Evolutionary conservation across 2,888 invertebrate species (phyloP).

Genomic region (Dione vanillae): DNA sequence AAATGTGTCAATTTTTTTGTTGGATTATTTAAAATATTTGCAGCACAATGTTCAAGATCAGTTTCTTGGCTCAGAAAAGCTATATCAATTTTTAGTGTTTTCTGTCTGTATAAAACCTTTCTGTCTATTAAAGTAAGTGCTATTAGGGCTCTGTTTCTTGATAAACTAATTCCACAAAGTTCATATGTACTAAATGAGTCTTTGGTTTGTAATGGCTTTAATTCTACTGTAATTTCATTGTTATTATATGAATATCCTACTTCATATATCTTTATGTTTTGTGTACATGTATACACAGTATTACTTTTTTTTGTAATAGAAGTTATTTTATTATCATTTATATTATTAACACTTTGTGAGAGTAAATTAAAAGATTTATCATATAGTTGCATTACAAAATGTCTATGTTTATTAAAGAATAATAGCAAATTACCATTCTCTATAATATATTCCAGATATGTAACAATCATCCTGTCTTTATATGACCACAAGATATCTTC

Average conservation of each 20-base stretch:
- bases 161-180: slow-evolving; percentile 58
- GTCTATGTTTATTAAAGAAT: slow-evolving; percentile 69
- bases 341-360: slow-evolving; percentile 59
- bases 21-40: slow-evolving; percentile 61
- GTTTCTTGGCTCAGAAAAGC: slow-evolving; percentile 56
- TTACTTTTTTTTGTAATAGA: slow-evolving; percentile 53
- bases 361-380: slow-evolving; percentile 57
- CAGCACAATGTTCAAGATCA: slow-evolving; percentile 49
- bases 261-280: slow-evolving; percentile 64
- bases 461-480: slow-evolving; percentile 67
- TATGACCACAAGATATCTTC: slow-evolving; percentile 59
- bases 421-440: slow-evolving; percentile 58
- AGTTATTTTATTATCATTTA: slow-evolving; percentile 70
- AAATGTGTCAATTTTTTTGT: slow-evolving; percentile 58
- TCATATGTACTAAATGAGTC: slow-evolving; percentile 59
- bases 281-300: slow-evolving; percentile 58
- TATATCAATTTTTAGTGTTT: slow-evolving; percentile 57
- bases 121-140: slow-evolving; percentile 59
- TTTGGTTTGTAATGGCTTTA: slow-evolving; percentile 55
- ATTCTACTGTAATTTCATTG: slow-evolving; percentile 50
- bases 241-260: slow-evolving; percentile 51
- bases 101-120: slow-evolving; percentile 61
- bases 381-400: slow-evolving; percentile 62
- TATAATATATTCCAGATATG: slow-evolving; percentile 53
- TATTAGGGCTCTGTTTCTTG: slow-evolving; percentile 59